phyloP scores from a whole-genome alignment of 2,888 invertebrate genomes.

The Ferrisia virgata region DNA sequence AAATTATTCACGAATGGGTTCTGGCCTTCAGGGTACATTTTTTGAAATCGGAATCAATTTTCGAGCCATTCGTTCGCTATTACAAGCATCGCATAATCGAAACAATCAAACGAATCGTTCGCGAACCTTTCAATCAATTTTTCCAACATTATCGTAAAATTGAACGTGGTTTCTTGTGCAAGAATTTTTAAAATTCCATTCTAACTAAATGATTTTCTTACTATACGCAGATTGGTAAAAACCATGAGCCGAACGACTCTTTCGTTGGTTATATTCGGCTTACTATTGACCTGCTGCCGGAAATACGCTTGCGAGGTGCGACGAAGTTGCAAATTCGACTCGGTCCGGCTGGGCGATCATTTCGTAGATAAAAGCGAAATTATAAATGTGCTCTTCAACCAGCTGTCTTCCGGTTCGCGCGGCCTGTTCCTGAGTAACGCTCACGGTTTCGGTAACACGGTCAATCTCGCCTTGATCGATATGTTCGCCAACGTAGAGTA shows the following conservation, averaged over 20 bases:
- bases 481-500: not conserved
- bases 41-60: too few species aligned
- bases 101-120: too few species aligned
- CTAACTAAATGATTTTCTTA: not conserved
- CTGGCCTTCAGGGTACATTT: too few species aligned
- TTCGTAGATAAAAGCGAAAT: not conserved
- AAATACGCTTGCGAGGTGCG: too few species aligned
- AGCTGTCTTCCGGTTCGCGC: not conserved
- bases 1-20: too few species aligned
- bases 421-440: not conserved
- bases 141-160: too few species aligned
- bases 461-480: not conserved
- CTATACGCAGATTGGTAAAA: not conserved
- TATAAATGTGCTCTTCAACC: not conserved
- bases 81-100: too few species aligned
- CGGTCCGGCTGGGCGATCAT: not conserved
- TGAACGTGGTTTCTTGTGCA: too few species aligned
- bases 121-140: too few species aligned
- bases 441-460: not conserved
- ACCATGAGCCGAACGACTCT: not conserved
- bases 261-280: not conserved
- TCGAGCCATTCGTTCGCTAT: too few species aligned
- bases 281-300: not conserved
- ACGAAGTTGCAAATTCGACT: not conserved
- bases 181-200: too few species aligned